A percentile compares a stretch with the other conserved stretches of the same genome.
Conservation (phyloP, 2,113 vertebrate species). For the Sorex fumeus region DNA sequence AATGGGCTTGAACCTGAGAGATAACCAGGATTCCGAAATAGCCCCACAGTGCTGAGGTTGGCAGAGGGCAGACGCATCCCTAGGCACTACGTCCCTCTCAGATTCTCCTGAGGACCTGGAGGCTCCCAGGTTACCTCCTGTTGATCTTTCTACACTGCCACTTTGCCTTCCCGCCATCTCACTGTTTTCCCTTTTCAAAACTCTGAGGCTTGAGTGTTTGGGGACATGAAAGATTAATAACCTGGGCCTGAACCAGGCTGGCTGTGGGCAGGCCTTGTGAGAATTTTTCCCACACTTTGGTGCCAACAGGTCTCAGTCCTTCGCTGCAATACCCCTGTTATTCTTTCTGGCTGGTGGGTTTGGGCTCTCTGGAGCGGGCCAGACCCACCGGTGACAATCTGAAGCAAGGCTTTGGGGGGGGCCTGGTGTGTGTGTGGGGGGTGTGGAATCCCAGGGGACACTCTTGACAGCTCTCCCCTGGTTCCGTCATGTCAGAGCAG, state of each 20-base stretch:
- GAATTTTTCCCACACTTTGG: slow-evolving; percentile 84
- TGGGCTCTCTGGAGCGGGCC: slow-evolving; percentile 70
- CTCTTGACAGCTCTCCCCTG: slow-evolving; percentile 74
- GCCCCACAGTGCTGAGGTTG: background rate
- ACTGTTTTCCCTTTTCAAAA: slow-evolving; percentile 76
- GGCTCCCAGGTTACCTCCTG: slow-evolving; percentile 16
- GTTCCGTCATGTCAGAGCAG: slow-evolving; percentile 68
- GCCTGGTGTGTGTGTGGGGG: no score
- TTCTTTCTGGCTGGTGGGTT: slow-evolving; percentile 71
- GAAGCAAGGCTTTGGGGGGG: slow-evolving; percentile 46
- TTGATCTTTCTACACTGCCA: slow-evolving; percentile 25
- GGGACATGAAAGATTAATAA: slow-evolving; percentile 84
- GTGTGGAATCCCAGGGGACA: slow-evolving; percentile 60
- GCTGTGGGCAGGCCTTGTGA: slow-evolving; percentile 78
- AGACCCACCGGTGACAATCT: slow-evolving; percentile 66
- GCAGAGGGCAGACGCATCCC: background rate
- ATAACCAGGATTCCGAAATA: background rate
- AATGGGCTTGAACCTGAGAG: background rate
- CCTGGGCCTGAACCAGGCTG: slow-evolving; percentile 76
- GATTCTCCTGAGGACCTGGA: background rate
- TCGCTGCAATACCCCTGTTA: slow-evolving; percentile 69
- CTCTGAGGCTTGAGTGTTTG: slow-evolving; percentile 74
- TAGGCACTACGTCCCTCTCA: background rate
- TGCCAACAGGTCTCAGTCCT: slow-evolving; percentile 81
- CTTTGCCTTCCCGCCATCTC: slow-evolving; percentile 21